Conservation (phyloP, 2,797 vertebrate genomes). For the Miichthys miiuy region DNA sequence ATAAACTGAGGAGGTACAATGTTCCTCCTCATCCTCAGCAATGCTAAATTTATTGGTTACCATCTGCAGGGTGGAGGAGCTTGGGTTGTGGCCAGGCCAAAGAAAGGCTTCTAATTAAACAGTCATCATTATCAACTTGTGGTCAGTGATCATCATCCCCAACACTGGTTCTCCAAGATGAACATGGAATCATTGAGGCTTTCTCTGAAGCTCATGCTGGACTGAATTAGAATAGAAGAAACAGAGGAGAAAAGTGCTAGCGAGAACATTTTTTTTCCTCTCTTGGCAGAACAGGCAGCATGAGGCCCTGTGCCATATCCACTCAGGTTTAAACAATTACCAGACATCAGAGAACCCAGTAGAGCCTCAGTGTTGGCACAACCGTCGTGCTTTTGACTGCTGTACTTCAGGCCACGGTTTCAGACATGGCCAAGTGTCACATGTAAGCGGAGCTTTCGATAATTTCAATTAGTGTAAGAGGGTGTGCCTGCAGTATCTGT, state of each 20-base stretch:
- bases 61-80: constrained; percentile 89
- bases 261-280: constrained; percentile 59
- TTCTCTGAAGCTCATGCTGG: constrained; percentile 78
- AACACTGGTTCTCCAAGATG: constrained; percentile 82
- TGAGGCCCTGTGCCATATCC: constrained; percentile 81
- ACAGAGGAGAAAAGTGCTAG: constrained; percentile 75
- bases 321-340: constrained; percentile 89
- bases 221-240: constrained; percentile 84
- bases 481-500: constrained; percentile 81
- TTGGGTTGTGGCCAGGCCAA: constrained; percentile 84
- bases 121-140: constrained; percentile 91
- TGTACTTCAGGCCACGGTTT: constrained; percentile 69
- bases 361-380: constrained; percentile 77
- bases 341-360: constrained; percentile 80
- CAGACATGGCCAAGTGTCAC: constrained; percentile 78
- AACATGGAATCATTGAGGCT: constrained; percentile 85
- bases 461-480: constrained; percentile 85
- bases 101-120: constrained; percentile 91
- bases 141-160: constrained; percentile 84
- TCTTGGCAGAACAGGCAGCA: constrained; percentile 75
- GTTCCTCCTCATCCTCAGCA: constrained; percentile 83
- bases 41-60: constrained; percentile 89
- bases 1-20: constrained; percentile 78
- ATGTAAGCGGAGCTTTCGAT: constrained; percentile 81
- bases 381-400: constrained; percentile 67